Evolutionary conservation across 1,140 invertebrate genomes (phyloP), one percentile per base, ranked within the genome.

Genomic region (Hypsibius dujardini): DNA sequence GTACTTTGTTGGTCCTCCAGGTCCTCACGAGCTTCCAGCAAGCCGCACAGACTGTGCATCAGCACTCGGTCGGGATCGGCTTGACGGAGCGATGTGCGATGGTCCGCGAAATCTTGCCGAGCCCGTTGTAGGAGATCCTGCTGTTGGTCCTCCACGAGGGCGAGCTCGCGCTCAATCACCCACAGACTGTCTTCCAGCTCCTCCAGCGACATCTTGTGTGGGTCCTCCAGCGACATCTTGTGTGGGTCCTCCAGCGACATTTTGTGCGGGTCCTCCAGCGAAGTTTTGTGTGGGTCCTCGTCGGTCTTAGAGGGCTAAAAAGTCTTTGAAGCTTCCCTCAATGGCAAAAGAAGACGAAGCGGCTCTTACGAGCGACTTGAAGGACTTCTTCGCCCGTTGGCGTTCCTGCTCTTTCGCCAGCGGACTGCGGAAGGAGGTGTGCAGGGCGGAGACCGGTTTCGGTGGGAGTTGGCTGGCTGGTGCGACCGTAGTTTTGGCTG

Each of bases 261-360:
- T 28, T 28, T 28, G 28, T 28, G 28, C 28, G 28, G 28, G 28
- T 28, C 28, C 50, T 56, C 50, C 50, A 56, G n/a, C 7, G 7
- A 12, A 7, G n/a, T 7, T 0, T 56, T 56, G n/a, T 56, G 50
- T n/a, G 7, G 7, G n/a, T 56, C 50, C 28, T 28, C 28, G 28
- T 28, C 28, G 28, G 28, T 28, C 50, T 56, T n/a, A 56, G n/a
- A 56, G 7, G 50, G 7, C 50, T 56, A 56, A n/a, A 56, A 56
- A 56, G 50, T 56, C 50, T n/a, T n/a, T 56, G 50, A 56, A 56
- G 50, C 50, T 56, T 12, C 50, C 50, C n/a, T 56, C 50, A n/a
- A 56, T 12, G 7, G 50, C 50, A 12, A 56, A 56, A 7, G 50
- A 56, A n/a, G n/a, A 56, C 7, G 50, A 56, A 12, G 50, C 50